A percentile compares a stretch with the other conserved stretches of the same genome.
Evolutionary conservation across 2,113 vertebrate species (phyloP).

Genomic region (Lates calcarifer): DNA sequence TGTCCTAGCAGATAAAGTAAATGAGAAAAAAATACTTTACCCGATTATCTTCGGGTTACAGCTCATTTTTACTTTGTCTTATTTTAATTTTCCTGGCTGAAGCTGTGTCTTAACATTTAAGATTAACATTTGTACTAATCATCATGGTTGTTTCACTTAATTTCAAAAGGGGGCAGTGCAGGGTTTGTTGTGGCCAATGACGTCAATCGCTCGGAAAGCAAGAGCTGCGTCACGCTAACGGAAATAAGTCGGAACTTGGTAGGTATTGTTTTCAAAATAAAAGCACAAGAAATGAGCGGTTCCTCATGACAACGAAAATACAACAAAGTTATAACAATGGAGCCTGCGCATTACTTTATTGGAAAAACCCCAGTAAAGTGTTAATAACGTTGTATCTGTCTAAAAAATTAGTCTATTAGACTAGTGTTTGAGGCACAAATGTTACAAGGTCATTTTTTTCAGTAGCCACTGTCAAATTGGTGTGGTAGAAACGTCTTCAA

Average conservation of each 20-base stretch:
- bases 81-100: neutral
- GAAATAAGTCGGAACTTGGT: accelerated
- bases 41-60: neutral
- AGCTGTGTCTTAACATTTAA: no score
- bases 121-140: neutral
- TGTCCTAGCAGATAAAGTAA: neutral
- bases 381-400: no score
- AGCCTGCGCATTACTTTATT: no score
- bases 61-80: neutral
- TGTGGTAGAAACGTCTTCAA: no score
- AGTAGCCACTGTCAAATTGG: no score
- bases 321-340: no score
- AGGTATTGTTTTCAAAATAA: constrained; percentile 29
- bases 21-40: neutral
- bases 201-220: constrained; percentile 47
- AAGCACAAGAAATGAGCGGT: neutral
- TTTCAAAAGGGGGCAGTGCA: constrained; percentile 35
- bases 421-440: no score
- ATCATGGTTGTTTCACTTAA: neutral
- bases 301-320: no score
- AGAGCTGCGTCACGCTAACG: neutral
- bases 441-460: no score
- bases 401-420: no score
- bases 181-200: constrained; percentile 72
- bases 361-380: no score